phyloP scores from a whole-genome alignment of 1,140 invertebrate genomes.

The Steinernema khuongi region DNA sequence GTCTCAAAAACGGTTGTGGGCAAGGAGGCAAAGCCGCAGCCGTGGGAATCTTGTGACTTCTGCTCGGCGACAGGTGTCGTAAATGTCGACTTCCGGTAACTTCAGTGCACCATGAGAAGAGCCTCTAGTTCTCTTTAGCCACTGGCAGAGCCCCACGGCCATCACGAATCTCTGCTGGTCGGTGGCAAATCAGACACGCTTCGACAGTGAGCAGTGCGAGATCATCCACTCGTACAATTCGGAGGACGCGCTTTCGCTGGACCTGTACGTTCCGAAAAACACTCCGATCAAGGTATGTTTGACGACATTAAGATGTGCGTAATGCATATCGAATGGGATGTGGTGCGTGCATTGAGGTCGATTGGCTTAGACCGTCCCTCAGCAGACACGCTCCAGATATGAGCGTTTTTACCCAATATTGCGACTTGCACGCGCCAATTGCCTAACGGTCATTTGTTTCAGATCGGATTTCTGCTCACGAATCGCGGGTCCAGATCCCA shows the following conservation, averaged over 20 bases:
- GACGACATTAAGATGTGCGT: neutral
- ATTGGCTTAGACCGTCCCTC: neutral
- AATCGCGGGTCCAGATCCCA: neutral
- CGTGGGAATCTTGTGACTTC: conserved; percentile 5
- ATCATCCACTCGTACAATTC: neutral
- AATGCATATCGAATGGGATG: neutral
- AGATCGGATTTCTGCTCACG: neutral
- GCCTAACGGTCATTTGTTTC: neutral
- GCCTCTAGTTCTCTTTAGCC: neutral
- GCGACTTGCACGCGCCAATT: neutral
- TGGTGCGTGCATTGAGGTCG: neutral
- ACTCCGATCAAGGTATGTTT: neutral
- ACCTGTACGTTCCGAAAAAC: conserved; percentile 6
- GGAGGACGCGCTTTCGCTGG: neutral
- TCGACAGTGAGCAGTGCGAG: neutral
- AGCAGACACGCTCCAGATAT: neutral
- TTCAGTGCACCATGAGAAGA: too few species aligned
- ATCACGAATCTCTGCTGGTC: neutral
- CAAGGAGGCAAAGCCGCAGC: neutral
- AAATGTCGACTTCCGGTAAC: neutral
- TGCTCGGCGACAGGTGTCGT: neutral
- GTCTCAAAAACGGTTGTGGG: neutral
- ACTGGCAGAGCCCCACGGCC: neutral
- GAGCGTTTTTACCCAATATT: neutral
- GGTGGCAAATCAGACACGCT: neutral